Evolutionary conservation across 2,113 vertebrate species (phyloP).

Genomic region (Vanacampus margaritifer): DNA sequence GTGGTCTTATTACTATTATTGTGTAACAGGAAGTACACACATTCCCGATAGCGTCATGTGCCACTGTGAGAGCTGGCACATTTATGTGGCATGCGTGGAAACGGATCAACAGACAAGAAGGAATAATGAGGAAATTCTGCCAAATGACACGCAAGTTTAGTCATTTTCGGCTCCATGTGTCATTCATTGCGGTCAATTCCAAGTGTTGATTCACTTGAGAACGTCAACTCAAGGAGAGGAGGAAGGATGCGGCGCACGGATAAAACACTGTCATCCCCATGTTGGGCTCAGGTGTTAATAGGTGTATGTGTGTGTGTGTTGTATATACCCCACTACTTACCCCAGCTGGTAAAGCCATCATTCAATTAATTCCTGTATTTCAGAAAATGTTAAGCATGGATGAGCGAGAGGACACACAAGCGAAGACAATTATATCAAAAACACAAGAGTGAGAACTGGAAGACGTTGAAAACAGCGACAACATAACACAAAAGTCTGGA

Average conservation of each 20-base stretch:
- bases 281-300: conserved; percentile 27
- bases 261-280: conserved; percentile 43
- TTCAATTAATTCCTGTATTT: conserved; percentile 82
- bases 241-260: conserved; percentile 43
- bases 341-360: conserved; percentile 69
- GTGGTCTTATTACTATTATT: conserved; percentile 7
- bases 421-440: conserved; percentile 52
- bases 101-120: conserved; percentile 9
- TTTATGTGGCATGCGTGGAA: conserved; percentile 66
- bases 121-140: neutral
- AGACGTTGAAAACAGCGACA: conserved; percentile 45
- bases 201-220: conserved; percentile 37
- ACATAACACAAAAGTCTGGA: conserved; percentile 37
- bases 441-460: conserved; percentile 48
- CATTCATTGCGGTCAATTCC: neutral
- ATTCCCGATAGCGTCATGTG: conserved; percentile 41
- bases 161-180: neutral
- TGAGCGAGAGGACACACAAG: conserved; percentile 70
- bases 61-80: conserved; percentile 40
- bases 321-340: conserved; percentile 74
- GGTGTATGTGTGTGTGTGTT: conserved; percentile 15
- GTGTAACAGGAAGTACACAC: conserved; percentile 12
- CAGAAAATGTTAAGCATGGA: conserved; percentile 75
- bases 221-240: conserved; percentile 34
- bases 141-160: conserved; percentile 7